Evolutionary conservation across 1,140 invertebrate genomes (phyloP), one percentile per base, ranked within the genome.

Genomic region (Daktulosphaira vitifoliae): DNA sequence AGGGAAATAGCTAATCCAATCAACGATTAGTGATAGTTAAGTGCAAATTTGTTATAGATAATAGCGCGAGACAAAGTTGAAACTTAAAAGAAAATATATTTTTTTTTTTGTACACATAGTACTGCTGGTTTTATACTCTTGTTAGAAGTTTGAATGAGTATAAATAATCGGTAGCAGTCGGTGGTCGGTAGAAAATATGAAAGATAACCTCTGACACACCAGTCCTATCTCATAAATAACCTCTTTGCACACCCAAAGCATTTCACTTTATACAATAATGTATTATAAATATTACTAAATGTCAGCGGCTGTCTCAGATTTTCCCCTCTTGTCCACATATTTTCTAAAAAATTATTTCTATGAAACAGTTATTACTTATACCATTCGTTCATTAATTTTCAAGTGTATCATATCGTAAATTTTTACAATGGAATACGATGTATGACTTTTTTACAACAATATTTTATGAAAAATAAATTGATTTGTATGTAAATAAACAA

Each of bases 221-320:
- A 22, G 42, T 37, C 53, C 49, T 22, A 16, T 20, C 15, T 23
- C 38, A 56, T 56, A 56, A 56, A 56, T 56, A 56, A 56, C n/a
- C 22, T 2, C 29, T 4, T 11, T 20, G 11, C 11, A 18, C 51
- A 7, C 13, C 33, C 51, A 20, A 38, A n/a, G 13, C 7, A 11
- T 44, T 44, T 56, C 38, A 56, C 53, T 42, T 56, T 44, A 42
- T 56, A 56, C 23, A 56, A 56, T 44, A 56, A 56, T 44, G 23
- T 56, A 42, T 44, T 56, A 44, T 56, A 56, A 56, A 44, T 56
- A 56, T 56, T 26, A 26, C 38, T 56, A 42, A 44, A 44, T 8
- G 23, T 56, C 20, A 2, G 15, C 20, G 16, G 38, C 38, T 44
- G 15, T 26, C 25, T 5, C 37, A 26, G 38, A 56, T 44, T 25